Evolutionary conservation across 92 coral and sea anemone species (phyloP), one percentile per base, ranked within the genome.

Genomic region (Porites rus): DNA sequence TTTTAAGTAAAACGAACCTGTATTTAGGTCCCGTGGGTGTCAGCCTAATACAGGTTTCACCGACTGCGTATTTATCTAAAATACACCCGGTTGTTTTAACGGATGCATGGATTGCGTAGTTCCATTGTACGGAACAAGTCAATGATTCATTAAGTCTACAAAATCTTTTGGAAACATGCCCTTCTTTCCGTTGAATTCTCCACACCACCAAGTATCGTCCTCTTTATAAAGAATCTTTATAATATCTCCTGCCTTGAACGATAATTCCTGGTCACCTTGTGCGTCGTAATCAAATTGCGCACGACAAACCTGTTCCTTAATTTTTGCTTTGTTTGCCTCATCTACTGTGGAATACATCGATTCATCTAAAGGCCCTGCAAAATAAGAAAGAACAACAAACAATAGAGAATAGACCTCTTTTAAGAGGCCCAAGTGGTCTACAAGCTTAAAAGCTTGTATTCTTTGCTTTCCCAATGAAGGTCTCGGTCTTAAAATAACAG

Each of bases 161-260:
- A 93, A 97, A 52, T 59, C 89, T 72, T 84, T 82, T 12, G 99
- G 99, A 66, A 97, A 95, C 99, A 97, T 97, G 20, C 99, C 99
- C 24, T 77, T 92, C 81, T 85, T 88, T n/a, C 94, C 99, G 17
- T 85, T 78, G 14, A 92, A 10, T 62, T 91, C 93, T 17, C 99
- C 99, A 88, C 98, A 95, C 91, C 98, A 95, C 99, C 99, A 97
- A 1, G 91, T 74, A 9, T 70, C 88, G 8, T 93, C 94, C 80
- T 97, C 99, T 17, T 85, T 76, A 70, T 31, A 96, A 10, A 80
- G 65, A 14, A 86, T 43, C 63, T 84, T 94, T 12, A 97, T 92
- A 17, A 92, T 25, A 66, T 97, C 98, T 3, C 97, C 97, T n/a
- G 82, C 94, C 58, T 74, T 91, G 79, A 97, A 95, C 17, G 97